A percentile compares a stretch with the other conserved stretches of the same genome.
Evolutionary conservation across 2,797 vertebrate species (phyloP).

Genomic region (Chaunax sp.): DNA sequence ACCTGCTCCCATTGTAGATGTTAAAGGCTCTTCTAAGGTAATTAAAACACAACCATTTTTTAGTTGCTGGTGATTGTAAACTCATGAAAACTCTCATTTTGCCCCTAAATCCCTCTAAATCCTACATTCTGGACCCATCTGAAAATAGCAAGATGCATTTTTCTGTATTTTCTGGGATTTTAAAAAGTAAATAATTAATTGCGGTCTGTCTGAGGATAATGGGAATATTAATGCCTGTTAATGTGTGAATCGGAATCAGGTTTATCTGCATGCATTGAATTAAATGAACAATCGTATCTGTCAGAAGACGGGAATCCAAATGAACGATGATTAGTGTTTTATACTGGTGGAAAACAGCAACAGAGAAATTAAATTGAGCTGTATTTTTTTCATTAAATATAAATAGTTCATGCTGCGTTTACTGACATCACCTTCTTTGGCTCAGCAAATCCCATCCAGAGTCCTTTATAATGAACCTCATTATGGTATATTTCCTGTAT

Average conservation of each 20-base stretch:
- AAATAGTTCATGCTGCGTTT: background rate
- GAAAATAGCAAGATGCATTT: background rate
- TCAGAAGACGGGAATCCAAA: background rate
- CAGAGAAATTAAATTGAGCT: background rate
- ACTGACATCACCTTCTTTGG: constrained; percentile 8
- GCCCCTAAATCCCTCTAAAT: too few relatives aligned
- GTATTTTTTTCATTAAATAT: constrained; percentile 5
- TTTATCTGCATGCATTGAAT: too few relatives aligned
- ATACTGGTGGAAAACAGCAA: background rate
- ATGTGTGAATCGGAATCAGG: background rate
- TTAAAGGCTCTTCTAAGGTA: too few relatives aligned
- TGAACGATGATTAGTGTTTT: background rate
- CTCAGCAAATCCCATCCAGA: constrained; percentile 10
- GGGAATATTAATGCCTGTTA: background rate
- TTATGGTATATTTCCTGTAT: constrained; percentile 32
- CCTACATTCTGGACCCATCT: background rate
- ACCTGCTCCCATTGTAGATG: too few relatives aligned
- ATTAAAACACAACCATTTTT: too few relatives aligned
- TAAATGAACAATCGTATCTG: too few relatives aligned
- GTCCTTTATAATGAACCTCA: constrained; percentile 36
- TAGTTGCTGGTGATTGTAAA: too few relatives aligned
- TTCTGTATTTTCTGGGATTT: background rate
- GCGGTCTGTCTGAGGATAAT: background rate
- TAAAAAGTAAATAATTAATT: background rate
- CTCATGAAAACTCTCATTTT: too few relatives aligned